A percentile compares a stretch with the other conserved stretches of the same genome.
These are phyloP conservation scores for Coptodon bakossiorum DNA, from an alignment of 2,113 vertebrate species.

Conservation along the genomic window DNA sequence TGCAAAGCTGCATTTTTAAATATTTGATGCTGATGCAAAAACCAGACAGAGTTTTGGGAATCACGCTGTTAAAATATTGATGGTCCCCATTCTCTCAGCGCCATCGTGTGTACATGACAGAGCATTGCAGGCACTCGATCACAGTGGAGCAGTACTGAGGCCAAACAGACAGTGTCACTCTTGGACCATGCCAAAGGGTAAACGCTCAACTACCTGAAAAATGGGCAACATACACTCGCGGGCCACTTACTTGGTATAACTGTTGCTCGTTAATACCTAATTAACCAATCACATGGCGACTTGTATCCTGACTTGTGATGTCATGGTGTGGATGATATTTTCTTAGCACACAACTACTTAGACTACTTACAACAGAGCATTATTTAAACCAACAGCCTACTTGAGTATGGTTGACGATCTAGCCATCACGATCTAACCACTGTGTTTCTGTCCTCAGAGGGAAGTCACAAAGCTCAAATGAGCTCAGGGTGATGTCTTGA, in stretches of 20 bases:
- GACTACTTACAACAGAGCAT: not conserved
- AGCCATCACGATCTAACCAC: not conserved
- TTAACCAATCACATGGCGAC: not conserved
- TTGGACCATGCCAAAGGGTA: not conserved
- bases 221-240: not conserved
- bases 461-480: not conserved
- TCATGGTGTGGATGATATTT: not conserved
- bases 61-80: not conserved
- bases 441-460: not conserved
- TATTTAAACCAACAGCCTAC: not conserved
- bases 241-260: not conserved
- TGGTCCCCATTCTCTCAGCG: not conserved
- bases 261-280: not conserved
- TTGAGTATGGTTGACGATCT: not conserved
- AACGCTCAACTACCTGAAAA: not conserved
- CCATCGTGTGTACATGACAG: constrained; percentile 32
- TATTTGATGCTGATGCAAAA: not conserved
- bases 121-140: not conserved
- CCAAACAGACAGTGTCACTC: constrained; percentile 44
- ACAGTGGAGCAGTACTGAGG: constrained; percentile 22
- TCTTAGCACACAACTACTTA: not conserved
- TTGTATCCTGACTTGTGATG: not conserved
- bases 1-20: not conserved
- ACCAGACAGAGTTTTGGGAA: not conserved
- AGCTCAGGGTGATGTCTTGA: not conserved